Evolutionary conservation across 2,888 invertebrate genomes (phyloP), one percentile per base, ranked within the genome.

Genomic region (Hypena proboscidalis): DNA sequence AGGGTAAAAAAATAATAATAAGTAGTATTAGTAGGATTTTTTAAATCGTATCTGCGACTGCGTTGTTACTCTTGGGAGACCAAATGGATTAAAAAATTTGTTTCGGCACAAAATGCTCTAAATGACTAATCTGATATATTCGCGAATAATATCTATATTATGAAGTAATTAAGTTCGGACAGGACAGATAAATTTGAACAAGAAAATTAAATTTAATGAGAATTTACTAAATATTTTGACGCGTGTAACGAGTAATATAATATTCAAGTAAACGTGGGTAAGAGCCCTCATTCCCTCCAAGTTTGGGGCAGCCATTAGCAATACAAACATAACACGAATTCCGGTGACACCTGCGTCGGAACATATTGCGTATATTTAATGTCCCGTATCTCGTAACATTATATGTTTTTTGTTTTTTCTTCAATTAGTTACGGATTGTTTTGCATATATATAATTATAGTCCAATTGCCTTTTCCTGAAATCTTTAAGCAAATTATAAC

Each of bases 271-370:
- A 63, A 68, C 66, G 62, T 47, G 46, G 55, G 58, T 56, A 63
- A 57, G 67, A 60, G 66, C 67, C 68, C 61, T 80, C 74, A 80
- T 80, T 80, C 79, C 80, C 81, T 76, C 68, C 67, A 67, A 74
- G 74, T 68, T 56, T 53, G 67, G 56, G 64, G 48, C 66, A 55
- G 70, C 85, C 84, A 86, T 85, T 86, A 86, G 79, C 75, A 80
- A 72, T 62, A 77, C 81, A 85, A 85, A 86, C 85, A 83, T 64
- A 69, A 73, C 75, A 70, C 59, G 72, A 69, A 70, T 79, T 78
- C 77, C 43, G 71, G 79, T 77, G 81, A 83, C 83, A 83, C 83
- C 83, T 84, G 75, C 66, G 74, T 59, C 71, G 68, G 66, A 67
- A 70, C 59, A 67, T 67, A 62, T 61, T 58, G 58, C 67, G 59